phyloP scores from a whole-genome alignment of 2,888 invertebrate species.

The Lamellibrachia satsuma region DNA sequence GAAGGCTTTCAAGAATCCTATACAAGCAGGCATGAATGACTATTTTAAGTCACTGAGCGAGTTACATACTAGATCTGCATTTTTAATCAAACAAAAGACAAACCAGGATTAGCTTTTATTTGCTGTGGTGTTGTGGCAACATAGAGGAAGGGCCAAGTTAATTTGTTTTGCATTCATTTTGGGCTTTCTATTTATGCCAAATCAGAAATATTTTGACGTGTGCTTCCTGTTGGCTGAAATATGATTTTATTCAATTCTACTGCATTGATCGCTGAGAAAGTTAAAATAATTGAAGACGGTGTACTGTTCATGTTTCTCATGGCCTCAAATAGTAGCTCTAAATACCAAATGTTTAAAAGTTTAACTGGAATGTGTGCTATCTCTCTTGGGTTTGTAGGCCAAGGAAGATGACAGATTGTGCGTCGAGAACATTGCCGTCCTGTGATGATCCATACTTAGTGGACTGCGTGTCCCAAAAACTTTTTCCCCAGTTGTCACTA shows the following conservation, averaged over 20 bases:
- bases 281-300: neutral
- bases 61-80: neutral
- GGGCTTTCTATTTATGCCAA: neutral
- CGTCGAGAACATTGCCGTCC: conserved; percentile 46
- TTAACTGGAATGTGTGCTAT: no score
- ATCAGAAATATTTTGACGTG: neutral
- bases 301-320: neutral
- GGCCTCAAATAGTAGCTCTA: no score
- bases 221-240: neutral
- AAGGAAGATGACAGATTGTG: conserved; percentile 37
- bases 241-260: neutral
- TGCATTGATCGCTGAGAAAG: neutral
- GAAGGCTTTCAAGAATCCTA: neutral
- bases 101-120: neutral
- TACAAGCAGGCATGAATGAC: neutral
- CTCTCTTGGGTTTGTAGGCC: conserved; percentile 41
- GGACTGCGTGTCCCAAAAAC: conserved; percentile 63
- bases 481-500: conserved; percentile 63
- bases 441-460: conserved; percentile 69
- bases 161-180: neutral
- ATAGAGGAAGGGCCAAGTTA: neutral
- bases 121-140: neutral
- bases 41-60: neutral
- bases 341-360: no score
- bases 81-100: neutral